Evolutionary conservation across 1,140 invertebrate species (phyloP).

Genomic region (Adoxophyes honmai): DNA sequence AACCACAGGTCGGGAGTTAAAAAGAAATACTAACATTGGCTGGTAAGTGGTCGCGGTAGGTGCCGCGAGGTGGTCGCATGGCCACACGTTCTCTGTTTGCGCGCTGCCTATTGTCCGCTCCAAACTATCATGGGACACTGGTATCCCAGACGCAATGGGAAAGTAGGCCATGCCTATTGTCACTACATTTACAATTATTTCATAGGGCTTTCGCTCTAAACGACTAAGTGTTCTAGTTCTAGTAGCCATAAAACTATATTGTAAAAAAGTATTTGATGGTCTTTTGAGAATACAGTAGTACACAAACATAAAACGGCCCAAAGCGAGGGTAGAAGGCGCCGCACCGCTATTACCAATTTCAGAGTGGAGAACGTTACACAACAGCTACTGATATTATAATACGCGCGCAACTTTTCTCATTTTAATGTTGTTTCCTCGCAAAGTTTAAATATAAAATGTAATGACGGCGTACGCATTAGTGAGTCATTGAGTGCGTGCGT

Average conservation of each 20-base stretch:
- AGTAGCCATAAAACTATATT: too few species aligned
- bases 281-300: too few species aligned
- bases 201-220: too few species aligned
- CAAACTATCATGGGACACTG: slow-evolving; percentile 1
- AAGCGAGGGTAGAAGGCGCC: background rate
- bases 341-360: slow-evolving; percentile 1
- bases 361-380: slow-evolving; percentile 9
- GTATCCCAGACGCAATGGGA: background rate
- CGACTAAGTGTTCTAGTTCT: too few species aligned
- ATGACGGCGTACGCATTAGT: slow-evolving; percentile 72
- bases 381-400: slow-evolving; percentile 43
- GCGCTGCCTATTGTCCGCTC: slow-evolving; percentile 4
- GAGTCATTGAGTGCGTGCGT: slow-evolving; percentile 69
- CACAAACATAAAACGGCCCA: too few species aligned
- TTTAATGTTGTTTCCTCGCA: slow-evolving; percentile 67
- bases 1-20: slow-evolving; percentile 48
- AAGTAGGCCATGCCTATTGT: background rate
- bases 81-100: slow-evolving; percentile 24
- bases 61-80: slow-evolving; percentile 29
- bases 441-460: slow-evolving; percentile 76
- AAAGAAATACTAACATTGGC: slow-evolving; percentile 44
- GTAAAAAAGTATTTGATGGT: too few species aligned
- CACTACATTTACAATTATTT: background rate
- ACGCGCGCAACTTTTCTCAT: slow-evolving; percentile 70
- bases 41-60: slow-evolving; percentile 22